Conservation (phyloP, 2,888 invertebrate genomes). For the Leptarthrus brevirostris region DNA sequence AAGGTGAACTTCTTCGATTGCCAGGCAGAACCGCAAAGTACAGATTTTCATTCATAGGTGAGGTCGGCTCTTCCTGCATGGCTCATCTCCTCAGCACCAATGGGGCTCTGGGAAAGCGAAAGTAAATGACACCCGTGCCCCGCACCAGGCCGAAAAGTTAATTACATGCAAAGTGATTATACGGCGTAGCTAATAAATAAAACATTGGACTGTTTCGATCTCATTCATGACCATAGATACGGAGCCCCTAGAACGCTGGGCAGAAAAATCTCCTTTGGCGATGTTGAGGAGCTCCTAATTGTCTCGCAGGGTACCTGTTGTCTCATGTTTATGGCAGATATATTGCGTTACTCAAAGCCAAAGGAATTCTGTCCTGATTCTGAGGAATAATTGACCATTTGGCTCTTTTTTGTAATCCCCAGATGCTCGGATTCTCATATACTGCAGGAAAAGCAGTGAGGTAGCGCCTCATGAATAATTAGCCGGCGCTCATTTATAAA, state of each 20-base stretch:
- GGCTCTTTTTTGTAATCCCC: neutral
- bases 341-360: neutral
- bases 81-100: neutral
- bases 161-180: conserved; percentile 65
- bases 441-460: neutral
- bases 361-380: conserved; percentile 35
- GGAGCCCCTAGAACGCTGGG: neutral
- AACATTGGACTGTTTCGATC: conserved; percentile 42
- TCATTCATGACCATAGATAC: conserved; percentile 44
- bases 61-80: conserved; percentile 11
- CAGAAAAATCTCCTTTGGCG: neutral
- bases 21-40: neutral
- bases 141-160: conserved; percentile 57
- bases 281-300: neutral
- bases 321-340: no score
- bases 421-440: neutral
- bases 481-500: conserved; percentile 52
- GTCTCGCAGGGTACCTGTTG: neutral
- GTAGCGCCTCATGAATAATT: conserved; percentile 42
- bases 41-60: conserved; percentile 34
- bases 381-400: conserved; percentile 4
- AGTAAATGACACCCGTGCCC: conserved; percentile 25
- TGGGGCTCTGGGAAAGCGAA: conserved; percentile 29
- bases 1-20: conserved; percentile 16
- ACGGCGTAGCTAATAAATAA: conserved; percentile 56